Conservation (phyloP, 2,888 invertebrate species). For the Lysandra coridon region DNA sequence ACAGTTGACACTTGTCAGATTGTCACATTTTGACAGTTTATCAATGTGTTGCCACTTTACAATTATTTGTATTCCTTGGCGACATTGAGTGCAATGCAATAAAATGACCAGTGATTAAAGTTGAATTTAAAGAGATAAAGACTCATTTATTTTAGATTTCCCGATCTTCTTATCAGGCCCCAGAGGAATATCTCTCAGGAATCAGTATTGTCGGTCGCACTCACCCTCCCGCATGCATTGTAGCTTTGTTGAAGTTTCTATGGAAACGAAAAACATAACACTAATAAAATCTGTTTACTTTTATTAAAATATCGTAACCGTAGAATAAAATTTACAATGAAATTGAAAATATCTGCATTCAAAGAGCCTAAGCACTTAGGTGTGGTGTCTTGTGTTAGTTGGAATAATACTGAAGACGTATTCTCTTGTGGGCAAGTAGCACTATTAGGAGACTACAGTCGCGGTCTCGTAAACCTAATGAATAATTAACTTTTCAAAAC, state of each 20-base stretch:
- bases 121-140: no score
- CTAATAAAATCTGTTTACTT: neutral
- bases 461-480: no score
- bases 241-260: slow-evolving; percentile 25
- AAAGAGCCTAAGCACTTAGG: slow-evolving; percentile 88
- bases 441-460: neutral
- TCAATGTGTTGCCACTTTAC: no score
- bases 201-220: neutral
- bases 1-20: neutral
- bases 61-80: no score
- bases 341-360: slow-evolving; percentile 88
- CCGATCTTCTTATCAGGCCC: no score
- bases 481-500: no score
- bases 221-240: neutral
- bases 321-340: slow-evolving; percentile 76
- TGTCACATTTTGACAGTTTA: neutral
- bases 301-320: neutral
- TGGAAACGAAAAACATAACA: slow-evolving; percentile 32
- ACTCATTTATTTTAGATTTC: no score
- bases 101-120: no score
- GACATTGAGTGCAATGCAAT: no score
- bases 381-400: slow-evolving; percentile 94
- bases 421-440: slow-evolving; percentile 89
- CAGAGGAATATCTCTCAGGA: neutral
- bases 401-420: slow-evolving; percentile 96